Conservation (phyloP, 2,888 invertebrate species). For the Rhingia campestris region DNA sequence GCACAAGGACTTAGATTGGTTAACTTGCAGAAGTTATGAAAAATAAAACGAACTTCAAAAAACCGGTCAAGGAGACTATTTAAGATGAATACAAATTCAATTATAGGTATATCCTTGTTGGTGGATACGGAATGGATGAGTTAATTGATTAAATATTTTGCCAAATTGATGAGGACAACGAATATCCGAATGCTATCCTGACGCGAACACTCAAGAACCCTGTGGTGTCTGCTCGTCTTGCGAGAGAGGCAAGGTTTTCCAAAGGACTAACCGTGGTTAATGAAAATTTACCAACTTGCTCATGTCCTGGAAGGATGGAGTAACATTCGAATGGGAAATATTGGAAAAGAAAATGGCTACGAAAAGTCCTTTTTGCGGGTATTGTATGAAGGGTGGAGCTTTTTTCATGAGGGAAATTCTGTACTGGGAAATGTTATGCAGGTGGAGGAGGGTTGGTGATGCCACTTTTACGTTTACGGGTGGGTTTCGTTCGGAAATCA, state of each 20-base stretch:
- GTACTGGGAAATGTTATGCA: background rate
- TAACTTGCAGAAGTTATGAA: conserved; percentile 14
- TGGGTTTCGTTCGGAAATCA: too few relatives aligned
- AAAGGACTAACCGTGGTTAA: conserved; percentile 60
- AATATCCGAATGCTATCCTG: conserved; percentile 40
- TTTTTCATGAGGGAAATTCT: conserved; percentile 36
- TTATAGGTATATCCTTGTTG: conserved; percentile 3
- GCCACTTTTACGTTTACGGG: conserved; percentile 6
- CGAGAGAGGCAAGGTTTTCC: conserved; percentile 72
- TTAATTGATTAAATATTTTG: background rate
- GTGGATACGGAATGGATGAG: background rate
- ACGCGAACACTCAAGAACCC: conserved; percentile 25
- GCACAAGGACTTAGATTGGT: conserved; percentile 28
- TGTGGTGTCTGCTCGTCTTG: conserved; percentile 50
- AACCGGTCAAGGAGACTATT: conserved; percentile 1
- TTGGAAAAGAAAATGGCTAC: conserved; percentile 68
- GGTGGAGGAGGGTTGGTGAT: conserved; percentile 11
- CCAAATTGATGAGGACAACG: conserved; percentile 13
- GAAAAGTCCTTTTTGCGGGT: conserved; percentile 4
- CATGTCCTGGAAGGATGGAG: conserved; percentile 65
- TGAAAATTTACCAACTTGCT: conserved; percentile 43
- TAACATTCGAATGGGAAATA: conserved; percentile 22
- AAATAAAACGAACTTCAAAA: background rate
- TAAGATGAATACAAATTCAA: background rate
- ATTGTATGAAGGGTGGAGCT: conserved; percentile 29